These are phyloP conservation scores for Agonopterix alstromeriana DNA, from an alignment of 2,888 invertebrate species.

Conservation along the genomic window DNA sequence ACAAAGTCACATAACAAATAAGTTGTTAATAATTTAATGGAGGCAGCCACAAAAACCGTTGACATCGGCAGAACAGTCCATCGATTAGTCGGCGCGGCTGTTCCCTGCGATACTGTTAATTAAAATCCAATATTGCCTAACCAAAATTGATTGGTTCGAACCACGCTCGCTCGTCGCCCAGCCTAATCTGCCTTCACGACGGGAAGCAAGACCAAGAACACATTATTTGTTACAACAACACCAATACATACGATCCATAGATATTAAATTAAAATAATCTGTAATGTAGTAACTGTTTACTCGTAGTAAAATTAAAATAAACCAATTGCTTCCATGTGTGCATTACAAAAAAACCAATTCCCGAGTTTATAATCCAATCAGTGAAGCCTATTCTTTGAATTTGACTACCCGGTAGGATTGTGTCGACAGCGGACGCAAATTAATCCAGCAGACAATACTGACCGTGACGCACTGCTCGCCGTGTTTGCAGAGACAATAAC, in stretches of 20 bases:
- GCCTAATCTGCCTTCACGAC: constrained; percentile 31
- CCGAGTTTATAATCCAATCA: constrained; percentile 49
- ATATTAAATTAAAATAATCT: not conserved
- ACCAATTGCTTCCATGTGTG: no score
- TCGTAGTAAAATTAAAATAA: no score
- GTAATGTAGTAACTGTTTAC: no score
- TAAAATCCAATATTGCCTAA: constrained; percentile 76
- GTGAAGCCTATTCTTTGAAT: constrained; percentile 55
- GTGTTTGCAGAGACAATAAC: constrained; percentile 72
- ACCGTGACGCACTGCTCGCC: constrained; percentile 50
- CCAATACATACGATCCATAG: not conserved
- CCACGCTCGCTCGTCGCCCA: constrained; percentile 27
- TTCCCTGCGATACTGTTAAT: constrained; percentile 65
- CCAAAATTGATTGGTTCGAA: constrained; percentile 69
- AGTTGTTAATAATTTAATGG: constrained; percentile 1
- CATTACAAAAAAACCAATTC: constrained; percentile 44
- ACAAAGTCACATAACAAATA: no score
- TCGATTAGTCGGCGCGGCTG: constrained; percentile 42
- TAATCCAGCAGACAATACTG: constrained; percentile 67
- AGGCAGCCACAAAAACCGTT: constrained; percentile 34
- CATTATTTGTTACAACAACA: constrained; percentile 4
- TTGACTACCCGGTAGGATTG: constrained; percentile 28
- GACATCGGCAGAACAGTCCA: constrained; percentile 39
- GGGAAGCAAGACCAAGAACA: constrained; percentile 18
- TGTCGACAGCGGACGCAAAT: constrained; percentile 50